Percentiles rank a stretch among this genome's conserved stretches.
Evolutionary conservation across 2,797 vertebrate genomes (phyloP).

Genomic region (Taeniopygia guttata): DNA sequence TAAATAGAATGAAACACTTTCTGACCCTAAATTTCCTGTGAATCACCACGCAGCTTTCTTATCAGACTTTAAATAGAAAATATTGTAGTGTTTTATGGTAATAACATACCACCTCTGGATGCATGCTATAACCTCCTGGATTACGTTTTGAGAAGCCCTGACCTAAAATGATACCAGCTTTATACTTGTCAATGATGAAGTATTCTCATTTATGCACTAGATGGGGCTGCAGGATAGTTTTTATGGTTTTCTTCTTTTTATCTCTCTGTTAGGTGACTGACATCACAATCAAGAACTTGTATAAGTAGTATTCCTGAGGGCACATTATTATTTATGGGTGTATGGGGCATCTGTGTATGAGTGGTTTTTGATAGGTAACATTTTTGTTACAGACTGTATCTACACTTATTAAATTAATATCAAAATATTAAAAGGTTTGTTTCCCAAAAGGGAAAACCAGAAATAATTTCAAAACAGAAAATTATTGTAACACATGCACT

Average conservation of each 20-base stretch:
- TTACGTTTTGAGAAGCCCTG: background rate
- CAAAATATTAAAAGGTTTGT: background rate
- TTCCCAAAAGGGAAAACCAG: background rate
- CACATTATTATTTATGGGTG: background rate
- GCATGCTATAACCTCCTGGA: background rate
- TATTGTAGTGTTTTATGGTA: background rate
- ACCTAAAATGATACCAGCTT: background rate
- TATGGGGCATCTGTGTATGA: background rate
- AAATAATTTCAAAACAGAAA: background rate
- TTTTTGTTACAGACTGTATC: background rate
- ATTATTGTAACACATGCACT: background rate
- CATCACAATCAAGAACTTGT: background rate
- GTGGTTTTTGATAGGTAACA: background rate
- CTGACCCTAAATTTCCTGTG: background rate
- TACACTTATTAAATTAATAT: background rate
- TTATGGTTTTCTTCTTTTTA: background rate
- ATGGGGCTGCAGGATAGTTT: slow-evolving; percentile 72
- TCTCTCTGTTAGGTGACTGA: background rate
- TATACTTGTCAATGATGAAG: background rate
- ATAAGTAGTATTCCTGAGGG: background rate
- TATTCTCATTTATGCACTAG: slow-evolving; percentile 70
- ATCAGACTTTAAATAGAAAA: background rate
- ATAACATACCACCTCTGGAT: background rate
- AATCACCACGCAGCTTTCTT: background rate
- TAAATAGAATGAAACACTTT: background rate